A percentile compares a stretch with the other conserved stretches of the same genome.
phyloP scores from a whole-genome alignment of 2,888 invertebrate species.

The Ceratothoa steindachneri region DNA sequence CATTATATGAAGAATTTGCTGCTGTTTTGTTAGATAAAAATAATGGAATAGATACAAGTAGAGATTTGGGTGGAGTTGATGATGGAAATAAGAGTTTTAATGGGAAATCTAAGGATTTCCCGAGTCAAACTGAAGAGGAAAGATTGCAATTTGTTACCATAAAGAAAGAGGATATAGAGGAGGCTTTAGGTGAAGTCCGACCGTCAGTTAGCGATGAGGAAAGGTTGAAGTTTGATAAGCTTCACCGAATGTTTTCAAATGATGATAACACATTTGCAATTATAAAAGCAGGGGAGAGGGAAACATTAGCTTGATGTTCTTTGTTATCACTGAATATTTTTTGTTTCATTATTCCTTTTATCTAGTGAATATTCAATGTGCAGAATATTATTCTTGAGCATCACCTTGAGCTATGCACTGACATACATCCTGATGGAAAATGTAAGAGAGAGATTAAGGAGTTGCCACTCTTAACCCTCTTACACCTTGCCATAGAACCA shows the following conservation, averaged over 20 bases:
- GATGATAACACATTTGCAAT: constrained; percentile 21
- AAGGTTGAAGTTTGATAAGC: constrained; percentile 66
- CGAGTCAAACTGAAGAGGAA: neutral
- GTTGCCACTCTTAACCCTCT: no score
- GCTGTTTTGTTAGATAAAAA: neutral
- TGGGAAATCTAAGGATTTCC: neutral
- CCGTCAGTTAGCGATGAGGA: constrained; percentile 72
- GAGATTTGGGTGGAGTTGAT: neutral
- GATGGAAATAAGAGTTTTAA: neutral
- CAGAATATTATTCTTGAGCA: no score
- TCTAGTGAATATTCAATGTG: no score
- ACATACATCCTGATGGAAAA: no score
- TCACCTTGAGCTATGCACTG: no score
- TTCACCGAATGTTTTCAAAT: constrained; percentile 57
- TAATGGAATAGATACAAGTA: neutral
- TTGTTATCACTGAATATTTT: no score
- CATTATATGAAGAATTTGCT: neutral
- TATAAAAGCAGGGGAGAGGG: constrained; percentile 34
- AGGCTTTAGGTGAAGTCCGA: constrained; percentile 66
- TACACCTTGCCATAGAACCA: no score
- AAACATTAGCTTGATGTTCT: constrained; percentile 32
- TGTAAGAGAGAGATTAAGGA: no score
- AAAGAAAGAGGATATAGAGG: constrained; percentile 60
- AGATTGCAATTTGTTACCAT: neutral
- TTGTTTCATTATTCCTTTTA: no score